Conservation (phyloP, 2,113 vertebrate genomes). For the Oncorhynchus keta region DNA sequence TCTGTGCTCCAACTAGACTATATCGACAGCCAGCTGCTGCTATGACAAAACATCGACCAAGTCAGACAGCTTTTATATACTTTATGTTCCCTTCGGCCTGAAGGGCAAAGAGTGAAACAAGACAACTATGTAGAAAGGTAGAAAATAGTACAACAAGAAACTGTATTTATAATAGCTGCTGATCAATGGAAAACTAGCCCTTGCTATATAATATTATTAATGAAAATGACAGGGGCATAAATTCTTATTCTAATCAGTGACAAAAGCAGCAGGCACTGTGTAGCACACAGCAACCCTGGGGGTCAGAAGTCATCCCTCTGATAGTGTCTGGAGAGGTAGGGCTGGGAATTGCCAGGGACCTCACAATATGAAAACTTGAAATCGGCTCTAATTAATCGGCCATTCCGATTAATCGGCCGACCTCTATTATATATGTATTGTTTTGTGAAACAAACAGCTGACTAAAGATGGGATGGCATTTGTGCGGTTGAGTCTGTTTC, state of each 20-base stretch:
- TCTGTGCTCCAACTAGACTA: not conserved
- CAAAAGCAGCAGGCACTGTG: not conserved
- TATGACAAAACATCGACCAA: constrained; percentile 16
- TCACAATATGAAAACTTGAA: too few relatives aligned
- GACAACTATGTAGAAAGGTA: constrained; percentile 1
- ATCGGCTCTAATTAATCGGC: too few relatives aligned
- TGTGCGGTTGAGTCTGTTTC: too few relatives aligned
- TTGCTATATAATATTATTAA: too few relatives aligned
- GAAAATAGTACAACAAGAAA: constrained; percentile 4
- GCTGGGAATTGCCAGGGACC: too few relatives aligned
- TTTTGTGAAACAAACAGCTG: too few relatives aligned
- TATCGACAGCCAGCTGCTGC: not conserved
- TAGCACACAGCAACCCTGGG: not conserved
- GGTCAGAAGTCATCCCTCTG: not conserved
- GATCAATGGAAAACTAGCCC: too few relatives aligned
- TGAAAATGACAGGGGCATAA: too few relatives aligned
- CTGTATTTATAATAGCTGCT: constrained; percentile 34
- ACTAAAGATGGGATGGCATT: too few relatives aligned
- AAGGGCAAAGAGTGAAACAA: constrained; percentile 13
- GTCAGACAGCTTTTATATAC: not conserved
- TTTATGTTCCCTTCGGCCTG: not conserved
- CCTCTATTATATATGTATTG: too few relatives aligned
- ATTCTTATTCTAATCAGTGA: not conserved
- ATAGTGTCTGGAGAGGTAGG: not conserved
- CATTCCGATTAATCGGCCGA: too few relatives aligned